Conservation (phyloP, 23 tunicate genomes). For the Phallusia fumigata region DNA sequence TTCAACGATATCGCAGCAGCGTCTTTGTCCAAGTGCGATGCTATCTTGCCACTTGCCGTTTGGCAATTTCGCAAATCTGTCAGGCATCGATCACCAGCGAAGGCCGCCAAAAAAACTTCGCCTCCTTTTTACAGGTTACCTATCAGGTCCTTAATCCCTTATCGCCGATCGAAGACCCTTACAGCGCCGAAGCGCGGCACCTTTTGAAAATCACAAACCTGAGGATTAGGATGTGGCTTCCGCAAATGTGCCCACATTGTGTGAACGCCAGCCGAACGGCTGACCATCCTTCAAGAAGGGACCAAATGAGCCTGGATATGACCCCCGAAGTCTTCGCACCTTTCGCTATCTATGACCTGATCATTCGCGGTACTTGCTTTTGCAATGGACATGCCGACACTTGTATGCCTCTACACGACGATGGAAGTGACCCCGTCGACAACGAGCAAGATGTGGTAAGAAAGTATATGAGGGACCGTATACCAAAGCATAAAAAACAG, state of each 20-base stretch:
- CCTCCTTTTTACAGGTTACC: constrained; percentile 32
- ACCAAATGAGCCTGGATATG: not conserved
- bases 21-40: no score
- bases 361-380: constrained; percentile 71
- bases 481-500: not conserved
- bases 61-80: no score
- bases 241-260: constrained; percentile 52
- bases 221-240: constrained; percentile 75
- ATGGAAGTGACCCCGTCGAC: constrained; percentile 44
- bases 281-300: not conserved
- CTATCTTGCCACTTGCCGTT: no score
- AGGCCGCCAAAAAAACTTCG: no score
- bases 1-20: no score
- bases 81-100: constrained; percentile 10
- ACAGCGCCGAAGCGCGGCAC: constrained; percentile 61
- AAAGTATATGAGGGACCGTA: no score
- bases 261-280: not conserved
- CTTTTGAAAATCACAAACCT: constrained; percentile 82
- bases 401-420: constrained; percentile 47
- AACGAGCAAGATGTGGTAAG: constrained; percentile 56
- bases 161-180: constrained; percentile 53
- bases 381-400: constrained; percentile 84
- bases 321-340: not conserved
- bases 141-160: constrained; percentile 64
- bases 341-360: constrained; percentile 70